These are phyloP conservation scores for Acrocephalus arundinaceus DNA, from an alignment of 2,113 vertebrate genomes.

Conservation along the genomic window DNA sequence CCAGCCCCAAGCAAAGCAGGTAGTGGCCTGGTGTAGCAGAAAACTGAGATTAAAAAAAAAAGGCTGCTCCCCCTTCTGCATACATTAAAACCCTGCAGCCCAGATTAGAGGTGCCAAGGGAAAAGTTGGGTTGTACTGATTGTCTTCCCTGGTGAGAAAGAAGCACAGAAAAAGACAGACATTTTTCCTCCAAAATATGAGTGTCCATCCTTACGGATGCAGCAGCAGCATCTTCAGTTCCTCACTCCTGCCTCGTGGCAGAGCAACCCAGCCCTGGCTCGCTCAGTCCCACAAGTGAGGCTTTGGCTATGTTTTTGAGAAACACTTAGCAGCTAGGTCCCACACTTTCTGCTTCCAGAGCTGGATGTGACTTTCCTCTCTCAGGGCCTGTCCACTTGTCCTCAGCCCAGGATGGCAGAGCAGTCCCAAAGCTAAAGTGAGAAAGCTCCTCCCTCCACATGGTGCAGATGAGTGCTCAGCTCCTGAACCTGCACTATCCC, in stretches of 20 bases:
- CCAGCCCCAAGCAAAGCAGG: not conserved
- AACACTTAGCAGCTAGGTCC: not conserved
- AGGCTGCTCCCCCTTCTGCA: not conserved
- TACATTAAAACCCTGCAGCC: not conserved
- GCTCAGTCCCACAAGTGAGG: not conserved
- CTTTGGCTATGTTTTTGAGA: not conserved
- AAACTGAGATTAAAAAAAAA: not conserved
- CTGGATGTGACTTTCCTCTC: not conserved
- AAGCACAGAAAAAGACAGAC: not conserved
- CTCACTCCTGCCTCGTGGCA: not conserved
- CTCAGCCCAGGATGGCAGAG: not conserved
- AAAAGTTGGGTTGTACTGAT: not conserved
- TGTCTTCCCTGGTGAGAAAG: not conserved
- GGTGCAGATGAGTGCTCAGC: not conserved
- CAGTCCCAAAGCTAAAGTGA: not conserved
- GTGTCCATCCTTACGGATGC: not conserved
- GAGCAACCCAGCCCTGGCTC: not conserved
- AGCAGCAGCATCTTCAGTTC: not conserved
- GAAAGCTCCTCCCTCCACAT: rapidly evolving
- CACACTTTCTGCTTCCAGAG: not conserved
- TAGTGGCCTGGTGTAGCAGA: not conserved
- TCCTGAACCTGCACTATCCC: not conserved
- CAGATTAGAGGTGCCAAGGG: not conserved
- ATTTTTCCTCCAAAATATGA: not conserved
- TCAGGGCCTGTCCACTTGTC: rapidly evolving